phyloP scores from a whole-genome alignment of 1,140 invertebrate genomes.

The Tachypleus tridentatus region DNA sequence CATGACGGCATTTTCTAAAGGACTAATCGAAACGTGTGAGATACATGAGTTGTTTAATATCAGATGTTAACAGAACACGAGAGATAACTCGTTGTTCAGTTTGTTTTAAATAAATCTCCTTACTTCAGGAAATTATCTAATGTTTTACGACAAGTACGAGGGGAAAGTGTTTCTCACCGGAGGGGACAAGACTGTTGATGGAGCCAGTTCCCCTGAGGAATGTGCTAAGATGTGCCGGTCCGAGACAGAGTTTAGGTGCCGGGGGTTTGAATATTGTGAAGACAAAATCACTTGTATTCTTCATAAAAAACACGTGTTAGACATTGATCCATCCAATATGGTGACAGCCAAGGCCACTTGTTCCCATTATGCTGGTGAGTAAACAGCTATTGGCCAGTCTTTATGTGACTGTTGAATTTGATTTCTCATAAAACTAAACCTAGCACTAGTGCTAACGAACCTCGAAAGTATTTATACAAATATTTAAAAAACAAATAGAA shows the following conservation, averaged over 20 bases:
- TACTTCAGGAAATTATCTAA: slow-evolving; percentile 10
- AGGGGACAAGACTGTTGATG: not conserved
- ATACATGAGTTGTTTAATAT: no score
- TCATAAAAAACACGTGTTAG: slow-evolving; percentile 14
- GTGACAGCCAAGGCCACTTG: not conserved
- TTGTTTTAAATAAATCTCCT: no score
- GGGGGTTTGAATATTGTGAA: slow-evolving; percentile 15
- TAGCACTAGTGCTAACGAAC: no score
- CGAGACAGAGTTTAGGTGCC: slow-evolving; percentile 5
- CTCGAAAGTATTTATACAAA: no score
- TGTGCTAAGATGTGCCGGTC: slow-evolving; percentile 12
- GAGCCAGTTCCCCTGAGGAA: slow-evolving; percentile 2
- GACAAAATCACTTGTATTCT: slow-evolving; percentile 4
- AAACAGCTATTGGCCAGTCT: no score
- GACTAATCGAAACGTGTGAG: no score
- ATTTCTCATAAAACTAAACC: no score
- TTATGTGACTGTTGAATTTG: no score
- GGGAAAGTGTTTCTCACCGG: not conserved
- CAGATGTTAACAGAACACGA: no score
- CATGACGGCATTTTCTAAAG: no score
- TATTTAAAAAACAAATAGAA: no score
- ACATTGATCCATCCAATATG: not conserved
- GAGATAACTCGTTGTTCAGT: no score
- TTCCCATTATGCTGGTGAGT: slow-evolving; percentile 13
- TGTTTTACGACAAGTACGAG: slow-evolving; percentile 8